phyloP scores from a whole-genome alignment of 2,113 vertebrate species.

The Bufo gargarizans region DNA sequence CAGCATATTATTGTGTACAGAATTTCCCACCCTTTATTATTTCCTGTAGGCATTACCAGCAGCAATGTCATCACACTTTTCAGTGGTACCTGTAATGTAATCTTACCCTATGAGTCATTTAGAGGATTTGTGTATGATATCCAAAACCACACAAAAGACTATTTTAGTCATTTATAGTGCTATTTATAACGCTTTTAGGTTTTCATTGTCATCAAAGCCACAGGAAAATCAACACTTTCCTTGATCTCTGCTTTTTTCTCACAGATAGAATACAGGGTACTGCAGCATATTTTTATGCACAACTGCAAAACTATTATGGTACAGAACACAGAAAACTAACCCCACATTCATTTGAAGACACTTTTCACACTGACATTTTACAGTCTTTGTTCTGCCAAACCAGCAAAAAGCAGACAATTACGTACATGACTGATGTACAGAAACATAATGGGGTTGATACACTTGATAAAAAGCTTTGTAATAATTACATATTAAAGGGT shows the following conservation, averaged over 20 bases:
- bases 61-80: background rate
- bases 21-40: background rate
- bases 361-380: background rate
- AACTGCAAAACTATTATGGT: background rate
- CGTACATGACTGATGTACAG: background rate
- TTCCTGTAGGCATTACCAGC: background rate
- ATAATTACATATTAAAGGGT: too few species aligned
- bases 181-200: background rate
- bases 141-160: background rate
- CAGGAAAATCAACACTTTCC: background rate
- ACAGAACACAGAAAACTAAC: background rate
- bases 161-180: background rate
- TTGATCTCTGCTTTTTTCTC: background rate
- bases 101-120: background rate
- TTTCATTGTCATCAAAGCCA: background rate
- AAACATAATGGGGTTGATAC: too few species aligned
- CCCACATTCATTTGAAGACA: background rate
- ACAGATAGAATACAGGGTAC: background rate
- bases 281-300: background rate
- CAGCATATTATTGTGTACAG: background rate
- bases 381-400: background rate
- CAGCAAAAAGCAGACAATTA: background rate
- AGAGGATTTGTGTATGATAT: background rate
- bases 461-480: background rate
- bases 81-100: background rate